Percentiles rank a stretch among this genome's conserved stretches.
phyloP scores from a whole-genome alignment of 2,888 invertebrate genomes.

The Torymus texanus region DNA sequence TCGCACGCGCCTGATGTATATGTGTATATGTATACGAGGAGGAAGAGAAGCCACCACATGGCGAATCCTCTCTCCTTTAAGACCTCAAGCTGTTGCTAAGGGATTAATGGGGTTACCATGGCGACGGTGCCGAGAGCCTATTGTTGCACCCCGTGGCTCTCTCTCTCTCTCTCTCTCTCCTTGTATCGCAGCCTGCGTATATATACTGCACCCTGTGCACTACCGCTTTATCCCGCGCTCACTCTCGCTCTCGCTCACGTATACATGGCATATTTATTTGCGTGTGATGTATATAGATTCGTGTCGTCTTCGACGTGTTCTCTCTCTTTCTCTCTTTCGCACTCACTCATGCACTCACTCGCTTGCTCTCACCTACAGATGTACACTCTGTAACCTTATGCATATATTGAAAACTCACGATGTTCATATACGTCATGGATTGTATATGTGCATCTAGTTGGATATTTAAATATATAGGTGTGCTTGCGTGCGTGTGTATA shows the following conservation, averaged over 20 bases:
- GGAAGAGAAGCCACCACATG: slow-evolving; percentile 17
- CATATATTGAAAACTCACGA: too few relatives aligned
- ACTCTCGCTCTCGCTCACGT: slow-evolving; percentile 57
- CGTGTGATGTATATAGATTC: slow-evolving; percentile 66
- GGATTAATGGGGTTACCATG: slow-evolving; percentile 75
- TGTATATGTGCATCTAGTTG: too few relatives aligned
- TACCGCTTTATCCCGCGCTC: slow-evolving; percentile 30
- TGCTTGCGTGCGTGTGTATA: too few relatives aligned
- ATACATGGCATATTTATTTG: slow-evolving; percentile 74
- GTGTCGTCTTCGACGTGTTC: slow-evolving; percentile 64
- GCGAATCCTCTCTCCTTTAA: slow-evolving; percentile 73
- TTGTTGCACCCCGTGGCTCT: slow-evolving; percentile 71
- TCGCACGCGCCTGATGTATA: background rate
- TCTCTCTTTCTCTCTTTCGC: slow-evolving; percentile 52
- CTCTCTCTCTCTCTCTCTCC: slow-evolving; percentile 32
- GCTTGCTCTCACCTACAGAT: background rate
- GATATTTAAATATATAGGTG: too few relatives aligned
- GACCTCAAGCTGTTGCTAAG: slow-evolving; percentile 75
- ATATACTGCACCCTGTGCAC: slow-evolving; percentile 18
- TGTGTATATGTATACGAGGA: slow-evolving; percentile 17
- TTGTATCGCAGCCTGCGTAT: slow-evolving; percentile 44
- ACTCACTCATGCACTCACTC: background rate
- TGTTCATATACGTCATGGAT: too few relatives aligned
- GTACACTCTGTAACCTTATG: too few relatives aligned
- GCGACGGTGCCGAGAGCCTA: slow-evolving; percentile 70